A percentile compares a stretch with the other conserved stretches of the same genome.
These are phyloP conservation scores for Leptodactylus fuscus DNA, from an alignment of 2,113 vertebrate species.

Conservation along the genomic window DNA sequence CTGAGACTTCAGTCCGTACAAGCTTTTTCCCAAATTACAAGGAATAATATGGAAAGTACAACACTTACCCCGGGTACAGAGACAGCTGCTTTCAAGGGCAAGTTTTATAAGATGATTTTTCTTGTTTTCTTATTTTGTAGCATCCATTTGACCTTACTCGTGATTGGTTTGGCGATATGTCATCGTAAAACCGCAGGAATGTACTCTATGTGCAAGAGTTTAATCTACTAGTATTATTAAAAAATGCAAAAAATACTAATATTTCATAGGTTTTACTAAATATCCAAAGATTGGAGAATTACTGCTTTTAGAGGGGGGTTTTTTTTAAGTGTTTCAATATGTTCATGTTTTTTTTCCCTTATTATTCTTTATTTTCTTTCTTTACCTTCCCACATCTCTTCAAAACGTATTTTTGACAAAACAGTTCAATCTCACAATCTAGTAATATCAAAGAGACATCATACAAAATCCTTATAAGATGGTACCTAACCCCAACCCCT, in stretches of 20 bases:
- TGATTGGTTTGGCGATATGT: background rate
- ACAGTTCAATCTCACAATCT: no score
- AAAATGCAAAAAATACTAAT: background rate
- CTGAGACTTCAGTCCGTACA: background rate
- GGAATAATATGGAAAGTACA: background rate
- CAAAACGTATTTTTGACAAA: no score
- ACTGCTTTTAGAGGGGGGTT: background rate
- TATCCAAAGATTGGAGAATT: no score
- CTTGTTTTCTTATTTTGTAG: background rate
- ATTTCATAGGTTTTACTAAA: no score
- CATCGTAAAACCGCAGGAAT: background rate
- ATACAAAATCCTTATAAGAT: no score
- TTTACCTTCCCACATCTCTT: no score
- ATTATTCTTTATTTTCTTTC: no score
- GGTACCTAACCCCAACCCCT: no score
- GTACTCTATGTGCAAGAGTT: background rate
- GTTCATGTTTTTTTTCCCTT: no score
- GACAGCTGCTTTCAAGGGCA: background rate
- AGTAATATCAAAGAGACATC: no score
- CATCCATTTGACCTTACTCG: background rate
- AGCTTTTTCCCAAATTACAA: conserved; percentile 18
- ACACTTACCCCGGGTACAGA: conserved; percentile 8
- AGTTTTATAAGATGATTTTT: conserved; percentile 7
- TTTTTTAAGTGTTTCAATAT: no score
- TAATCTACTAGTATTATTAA: background rate